These are phyloP conservation scores for Drosophila trapezifrons DNA, from an alignment of 1,140 invertebrate species.

Conservation along the genomic window DNA sequence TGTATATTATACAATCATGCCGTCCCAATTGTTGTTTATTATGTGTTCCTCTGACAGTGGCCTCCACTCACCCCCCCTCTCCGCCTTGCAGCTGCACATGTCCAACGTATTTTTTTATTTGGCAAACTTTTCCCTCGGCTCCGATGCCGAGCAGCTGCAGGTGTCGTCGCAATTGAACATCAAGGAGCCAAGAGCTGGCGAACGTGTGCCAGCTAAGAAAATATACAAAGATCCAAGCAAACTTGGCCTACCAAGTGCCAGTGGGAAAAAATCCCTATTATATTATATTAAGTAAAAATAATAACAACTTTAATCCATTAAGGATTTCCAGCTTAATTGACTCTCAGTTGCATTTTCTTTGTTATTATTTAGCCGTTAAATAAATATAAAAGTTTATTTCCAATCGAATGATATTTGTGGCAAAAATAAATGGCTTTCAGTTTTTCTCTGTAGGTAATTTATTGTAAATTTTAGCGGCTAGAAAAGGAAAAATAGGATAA, in stretches of 20 bases:
- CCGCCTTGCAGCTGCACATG: conserved; percentile 13
- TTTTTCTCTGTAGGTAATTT: background rate
- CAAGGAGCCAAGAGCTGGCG: conserved; percentile 3
- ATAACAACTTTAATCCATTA: background rate
- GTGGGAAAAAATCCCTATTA: background rate
- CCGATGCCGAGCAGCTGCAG: conserved; percentile 52
- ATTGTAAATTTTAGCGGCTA: background rate
- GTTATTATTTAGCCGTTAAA: background rate
- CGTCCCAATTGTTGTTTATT: conserved; percentile 68
- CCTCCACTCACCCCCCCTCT: background rate
- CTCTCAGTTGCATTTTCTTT: background rate
- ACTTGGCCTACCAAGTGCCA: background rate
- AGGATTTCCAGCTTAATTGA: background rate
- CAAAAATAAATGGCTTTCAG: background rate
- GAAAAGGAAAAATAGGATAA: no score
- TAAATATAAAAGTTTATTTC: background rate
- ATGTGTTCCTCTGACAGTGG: conserved; percentile 19
- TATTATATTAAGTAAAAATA: background rate
- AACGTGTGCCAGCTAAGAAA: conserved; percentile 42
- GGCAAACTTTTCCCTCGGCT: conserved; percentile 14
- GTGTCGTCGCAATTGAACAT: conserved; percentile 39
- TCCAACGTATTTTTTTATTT: conserved; percentile 34
- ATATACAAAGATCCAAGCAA: conserved; percentile 16
- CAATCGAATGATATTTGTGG: no score
- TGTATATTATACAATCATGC: conserved; percentile 61